These are phyloP conservation scores for Halyomorpha halys DNA, from an alignment of 1,140 invertebrate species.

Conservation along the genomic window DNA sequence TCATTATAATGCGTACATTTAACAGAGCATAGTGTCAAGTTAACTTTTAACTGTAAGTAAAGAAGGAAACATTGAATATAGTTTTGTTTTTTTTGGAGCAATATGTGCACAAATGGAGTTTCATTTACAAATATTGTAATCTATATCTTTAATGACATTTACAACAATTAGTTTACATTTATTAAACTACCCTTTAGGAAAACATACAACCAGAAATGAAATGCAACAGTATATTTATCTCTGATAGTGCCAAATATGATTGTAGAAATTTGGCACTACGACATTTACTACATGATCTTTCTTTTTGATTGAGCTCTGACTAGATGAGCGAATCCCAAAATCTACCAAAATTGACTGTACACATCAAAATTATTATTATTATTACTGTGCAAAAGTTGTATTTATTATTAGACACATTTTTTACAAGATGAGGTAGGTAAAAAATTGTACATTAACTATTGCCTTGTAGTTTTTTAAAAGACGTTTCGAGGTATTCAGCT, in stretches of 20 bases:
- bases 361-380: slow-evolving; percentile 8
- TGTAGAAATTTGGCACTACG: slow-evolving; percentile 15
- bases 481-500: slow-evolving; percentile 3
- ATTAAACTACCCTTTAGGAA: slow-evolving; percentile 16
- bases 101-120: neutral
- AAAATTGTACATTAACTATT: slow-evolving; percentile 23
- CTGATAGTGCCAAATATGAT: slow-evolving; percentile 2
- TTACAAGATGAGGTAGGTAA: slow-evolving; percentile 21
- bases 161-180: slow-evolving; percentile 15
- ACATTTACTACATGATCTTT: neutral
- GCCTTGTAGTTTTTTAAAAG: slow-evolving; percentile 15
- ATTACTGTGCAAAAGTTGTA: slow-evolving; percentile 14
- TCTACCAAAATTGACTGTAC: slow-evolving; percentile 15
- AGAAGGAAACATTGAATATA: slow-evolving; percentile 16
- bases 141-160: slow-evolving; percentile 10
- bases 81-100: neutral
- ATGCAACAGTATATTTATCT: neutral
- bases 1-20: slow-evolving; percentile 23
- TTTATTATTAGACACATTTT: slow-evolving; percentile 9
- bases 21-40: slow-evolving; percentile 22
- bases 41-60: slow-evolving; percentile 18
- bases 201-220: slow-evolving; percentile 17
- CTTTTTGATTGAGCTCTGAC: slow-evolving; percentile 24
- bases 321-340: slow-evolving; percentile 17
- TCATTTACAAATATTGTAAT: slow-evolving; percentile 17